phyloP scores from a whole-genome alignment of 1,140 invertebrate species.

The Wiebesia pumilae region DNA sequence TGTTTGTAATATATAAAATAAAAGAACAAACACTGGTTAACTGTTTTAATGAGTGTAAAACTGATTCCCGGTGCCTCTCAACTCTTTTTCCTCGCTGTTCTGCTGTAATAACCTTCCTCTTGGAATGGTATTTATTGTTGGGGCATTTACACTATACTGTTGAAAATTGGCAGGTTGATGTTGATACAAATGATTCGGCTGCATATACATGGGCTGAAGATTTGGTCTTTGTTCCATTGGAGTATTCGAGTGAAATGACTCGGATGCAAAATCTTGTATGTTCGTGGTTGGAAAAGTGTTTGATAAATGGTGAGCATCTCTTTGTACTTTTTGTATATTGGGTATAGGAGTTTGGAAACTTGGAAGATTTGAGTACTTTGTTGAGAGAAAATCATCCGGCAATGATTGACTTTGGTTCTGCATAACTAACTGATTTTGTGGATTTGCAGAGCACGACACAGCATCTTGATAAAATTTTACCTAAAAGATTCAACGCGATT shows the following conservation, averaged over 20 bases:
- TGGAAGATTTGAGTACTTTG: neutral
- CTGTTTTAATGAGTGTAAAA: constrained; percentile 7
- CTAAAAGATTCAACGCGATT: neutral
- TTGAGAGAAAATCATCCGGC: neutral
- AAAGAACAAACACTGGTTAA: neutral
- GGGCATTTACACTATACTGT: neutral
- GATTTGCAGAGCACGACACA: neutral
- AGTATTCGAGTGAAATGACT: neutral
- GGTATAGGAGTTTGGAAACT: neutral
- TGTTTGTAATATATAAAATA: neutral
- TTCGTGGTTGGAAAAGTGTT: neutral
- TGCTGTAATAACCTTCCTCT: neutral
- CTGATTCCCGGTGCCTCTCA: neutral
- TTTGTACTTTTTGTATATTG: neutral
- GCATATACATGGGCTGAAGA: constrained; percentile 1
- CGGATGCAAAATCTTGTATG: neutral
- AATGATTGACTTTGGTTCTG: neutral
- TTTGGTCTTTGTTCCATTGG: neutral
- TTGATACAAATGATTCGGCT: neutral
- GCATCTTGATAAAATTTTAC: neutral
- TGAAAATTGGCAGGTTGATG: constrained; percentile 6
- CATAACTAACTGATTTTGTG: neutral
- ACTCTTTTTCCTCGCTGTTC: neutral
- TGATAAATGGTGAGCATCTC: neutral
- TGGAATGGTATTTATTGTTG: neutral